Percentiles rank a stretch among this genome's conserved stretches.
These are phyloP conservation scores for Poeciliopsis retropinna DNA, from an alignment of 2,113 vertebrate genomes.

Conservation along the genomic window DNA sequence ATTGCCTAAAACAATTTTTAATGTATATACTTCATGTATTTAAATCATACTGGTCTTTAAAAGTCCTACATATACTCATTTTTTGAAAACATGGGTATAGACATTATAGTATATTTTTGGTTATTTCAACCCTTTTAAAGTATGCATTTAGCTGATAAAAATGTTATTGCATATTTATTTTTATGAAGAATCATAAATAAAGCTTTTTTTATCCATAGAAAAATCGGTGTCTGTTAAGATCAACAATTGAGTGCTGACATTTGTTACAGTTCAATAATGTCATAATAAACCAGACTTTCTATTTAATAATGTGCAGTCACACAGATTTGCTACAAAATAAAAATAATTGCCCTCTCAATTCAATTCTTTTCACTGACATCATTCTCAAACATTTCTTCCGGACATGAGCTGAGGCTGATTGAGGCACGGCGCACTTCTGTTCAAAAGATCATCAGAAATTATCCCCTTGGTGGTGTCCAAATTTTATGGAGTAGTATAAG, in stretches of 20 bases:
- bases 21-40: no score
- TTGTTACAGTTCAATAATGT: constrained; percentile 23
- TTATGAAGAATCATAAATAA: not conserved
- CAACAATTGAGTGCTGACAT: constrained; percentile 10
- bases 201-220: not conserved
- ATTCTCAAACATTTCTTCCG: constrained; percentile 55
- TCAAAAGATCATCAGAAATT: constrained; percentile 72
- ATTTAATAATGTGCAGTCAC: constrained; percentile 32
- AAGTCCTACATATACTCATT: not conserved
- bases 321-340: constrained; percentile 52
- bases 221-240: not conserved
- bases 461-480: constrained; percentile 62
- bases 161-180: not conserved
- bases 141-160: no score
- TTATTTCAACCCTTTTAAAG: no score
- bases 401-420: constrained; percentile 51
- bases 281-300: constrained; percentile 6
- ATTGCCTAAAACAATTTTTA: no score
- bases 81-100: not conserved
- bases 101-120: not conserved
- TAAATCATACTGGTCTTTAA: not conserved
- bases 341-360: constrained; percentile 59
- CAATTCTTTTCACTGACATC: constrained; percentile 59
- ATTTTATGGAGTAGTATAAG: constrained; percentile 72
- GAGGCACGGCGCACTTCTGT: constrained; percentile 59